Conservation (phyloP, 2,113 vertebrate genomes). For the Percopsis transmontana region DNA sequence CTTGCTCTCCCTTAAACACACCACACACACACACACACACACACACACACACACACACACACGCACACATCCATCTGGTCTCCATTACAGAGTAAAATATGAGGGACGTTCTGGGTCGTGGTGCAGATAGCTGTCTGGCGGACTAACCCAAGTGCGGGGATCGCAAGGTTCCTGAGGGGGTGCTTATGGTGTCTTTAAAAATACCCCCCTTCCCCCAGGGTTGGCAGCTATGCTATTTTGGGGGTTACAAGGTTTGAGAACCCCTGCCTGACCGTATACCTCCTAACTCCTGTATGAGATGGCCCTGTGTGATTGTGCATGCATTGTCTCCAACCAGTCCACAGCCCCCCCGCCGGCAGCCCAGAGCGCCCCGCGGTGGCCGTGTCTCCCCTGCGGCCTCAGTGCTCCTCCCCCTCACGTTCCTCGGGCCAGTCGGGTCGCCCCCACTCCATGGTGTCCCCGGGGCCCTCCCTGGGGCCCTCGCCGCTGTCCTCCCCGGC, state of each 20-base stretch:
- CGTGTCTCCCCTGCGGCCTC: slow-evolving; percentile 85
- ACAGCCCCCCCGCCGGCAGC: slow-evolving; percentile 80
- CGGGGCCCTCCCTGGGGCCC: slow-evolving; percentile 79
- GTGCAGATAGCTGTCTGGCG: background rate
- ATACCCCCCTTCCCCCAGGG: too few species aligned
- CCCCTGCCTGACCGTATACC: too few species aligned
- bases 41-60: slow-evolving; percentile 10
- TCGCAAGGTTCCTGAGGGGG: too few species aligned
- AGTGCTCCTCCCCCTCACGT: slow-evolving; percentile 89
- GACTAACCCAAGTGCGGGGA: background rate
- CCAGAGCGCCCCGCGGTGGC: slow-evolving; percentile 86
- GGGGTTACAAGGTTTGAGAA: too few species aligned
- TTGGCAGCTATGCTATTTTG: too few species aligned
- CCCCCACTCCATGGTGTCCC: slow-evolving; percentile 83
- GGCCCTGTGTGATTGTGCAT: slow-evolving; percentile 1
- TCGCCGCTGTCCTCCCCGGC: slow-evolving; percentile 71
- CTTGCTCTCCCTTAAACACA: slow-evolving; percentile 16
- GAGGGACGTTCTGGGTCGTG: slow-evolving; percentile 49
- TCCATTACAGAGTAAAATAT: slow-evolving; percentile 69
- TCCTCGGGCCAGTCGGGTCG: slow-evolving; percentile 81
- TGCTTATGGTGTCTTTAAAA: too few species aligned
- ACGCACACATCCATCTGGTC: slow-evolving; percentile 61
- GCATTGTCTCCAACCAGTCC: slow-evolving; percentile 69
- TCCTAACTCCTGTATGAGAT: too few species aligned
- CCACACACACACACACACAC: slow-evolving; percentile 1